Evolutionary conservation across 2,113 vertebrate species (phyloP), one percentile per base, ranked within the genome.

Genomic region (Pseudorasbora parva): DNA sequence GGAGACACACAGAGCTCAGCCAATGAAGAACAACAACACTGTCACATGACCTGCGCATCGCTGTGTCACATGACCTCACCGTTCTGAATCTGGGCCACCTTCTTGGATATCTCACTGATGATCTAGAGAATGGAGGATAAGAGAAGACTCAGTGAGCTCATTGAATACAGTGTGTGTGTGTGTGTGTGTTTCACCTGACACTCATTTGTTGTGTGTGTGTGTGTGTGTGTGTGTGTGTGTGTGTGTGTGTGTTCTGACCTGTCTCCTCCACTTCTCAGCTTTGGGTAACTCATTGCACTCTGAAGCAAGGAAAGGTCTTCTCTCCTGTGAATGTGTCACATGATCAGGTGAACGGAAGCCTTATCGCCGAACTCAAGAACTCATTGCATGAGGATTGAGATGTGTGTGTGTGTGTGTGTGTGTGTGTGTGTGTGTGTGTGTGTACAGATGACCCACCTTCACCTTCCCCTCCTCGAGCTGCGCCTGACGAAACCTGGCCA

Each of bases 21-120:
- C n/a, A n/a, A n/a, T n/a, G n/a, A n/a, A n/a, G n/a, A n/a, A n/a
- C n/a, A n/a, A n/a, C n/a, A n/a, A n/a, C n/a, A n/a, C n/a, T n/a
- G n/a, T n/a, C n/a, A n/a, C n/a, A n/a, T n/a, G n/a, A n/a, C n/a
- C n/a, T n/a, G n/a, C n/a, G n/a, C n/a, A n/a, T n/a, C n/a, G n/a
- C n/a, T 37, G 37, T 7, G 6, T 37, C 37, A 37, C 37, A 37
- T 37, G 37, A 37, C 37, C 96, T 96, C 92, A 99, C 98, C 97
- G 37, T 99, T 99, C 84, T 99, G 98, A 91, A 99, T 99, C 90
- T 99, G 98, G 80, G 98, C 97, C 33, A 99, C 97, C 74, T 99
- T 99, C 92, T 99, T 99, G 9, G 98, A 99, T 85, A 99, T 96
- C 87, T 99, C 98, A 54, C 98, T 98, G 93, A 99, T 99, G 87